Evolutionary conservation across 2,797 vertebrate species (phyloP), one percentile per base, ranked within the genome.

Genomic region (Peromyscus attwateri): DNA sequence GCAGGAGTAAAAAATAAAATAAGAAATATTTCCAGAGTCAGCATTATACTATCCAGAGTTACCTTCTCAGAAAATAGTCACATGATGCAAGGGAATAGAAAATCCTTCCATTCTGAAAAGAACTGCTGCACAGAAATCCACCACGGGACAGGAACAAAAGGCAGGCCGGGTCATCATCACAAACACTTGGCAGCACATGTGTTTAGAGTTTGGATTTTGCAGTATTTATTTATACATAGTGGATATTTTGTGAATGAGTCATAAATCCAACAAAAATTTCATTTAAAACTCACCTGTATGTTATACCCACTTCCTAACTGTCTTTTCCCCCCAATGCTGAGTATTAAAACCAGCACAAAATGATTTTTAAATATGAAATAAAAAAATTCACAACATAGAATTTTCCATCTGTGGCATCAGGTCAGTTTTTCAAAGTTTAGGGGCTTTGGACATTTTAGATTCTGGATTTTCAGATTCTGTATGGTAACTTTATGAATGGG

Each of bases 1-100:
- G 9, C 62, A 94, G 98, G 34, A 96, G 87, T 55, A 68, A 96
- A 87, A 29, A 89, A 4, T 91, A 90, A 91, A 31, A 60, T 12
- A 95, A 43, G 71, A 27, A 92, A 87, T 64, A 93, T 0, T 29
- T 37, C 96, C 87, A 75, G 87, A 43, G 94, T 40, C 21, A n/a
- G 10, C 79, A 40, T 81, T 68, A 14, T 13, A 27, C 16, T 12
- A 11, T 10, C 2, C 27, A 91, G 21, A 31, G 16, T 17, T 57
- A 40, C 37, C 66, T 93, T 85, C 82, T 71, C 55, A 68, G 82
- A 84, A 76, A 90, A 60, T 9, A 14, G 64, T 73, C 34, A 49
- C 0, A 1, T 37, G 52, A 52, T 29, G 46, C 43, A 17, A 1
- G 2, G 1, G 0, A 37, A 14, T 21, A 92, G 62, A 89, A 81